These are phyloP conservation scores for Panzeria rudis DNA, from an alignment of 2,888 invertebrate genomes.

Conservation along the genomic window DNA sequence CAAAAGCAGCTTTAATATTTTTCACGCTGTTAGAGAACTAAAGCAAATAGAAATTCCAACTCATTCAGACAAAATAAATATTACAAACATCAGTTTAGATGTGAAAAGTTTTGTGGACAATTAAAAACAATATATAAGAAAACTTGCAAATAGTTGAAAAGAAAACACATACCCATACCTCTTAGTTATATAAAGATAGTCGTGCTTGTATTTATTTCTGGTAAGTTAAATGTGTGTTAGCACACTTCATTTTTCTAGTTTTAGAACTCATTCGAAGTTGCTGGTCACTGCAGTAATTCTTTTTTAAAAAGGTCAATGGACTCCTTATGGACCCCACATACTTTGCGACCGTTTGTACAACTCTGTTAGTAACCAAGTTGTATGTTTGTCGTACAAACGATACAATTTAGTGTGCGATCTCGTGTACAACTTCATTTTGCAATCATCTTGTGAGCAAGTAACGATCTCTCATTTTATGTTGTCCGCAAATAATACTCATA, in stretches of 20 bases:
- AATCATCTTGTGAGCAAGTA: too few species aligned
- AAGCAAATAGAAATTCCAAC: constrained; percentile 34
- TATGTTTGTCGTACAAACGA: too few species aligned
- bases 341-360: too few species aligned
- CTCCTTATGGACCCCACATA: too few species aligned
- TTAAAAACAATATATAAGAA: background rate
- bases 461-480: too few species aligned
- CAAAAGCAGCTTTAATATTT: background rate
- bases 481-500: too few species aligned
- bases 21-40: background rate
- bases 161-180: background rate
- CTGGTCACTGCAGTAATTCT: background rate
- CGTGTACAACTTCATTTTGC: too few species aligned
- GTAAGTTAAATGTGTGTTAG: background rate
- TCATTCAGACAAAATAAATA: constrained; percentile 48
- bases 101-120: background rate
- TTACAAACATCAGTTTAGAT: background rate
- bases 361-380: too few species aligned
- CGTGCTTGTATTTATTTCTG: background rate
- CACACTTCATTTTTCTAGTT: background rate
- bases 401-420: too few species aligned
- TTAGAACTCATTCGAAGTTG: background rate
- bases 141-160: background rate
- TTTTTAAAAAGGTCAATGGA: background rate
- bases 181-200: background rate